A percentile compares a stretch with the other conserved stretches of the same genome.
Conservation (phyloP, 2,888 invertebrate species). For the Ochropleura leucogaster region DNA sequence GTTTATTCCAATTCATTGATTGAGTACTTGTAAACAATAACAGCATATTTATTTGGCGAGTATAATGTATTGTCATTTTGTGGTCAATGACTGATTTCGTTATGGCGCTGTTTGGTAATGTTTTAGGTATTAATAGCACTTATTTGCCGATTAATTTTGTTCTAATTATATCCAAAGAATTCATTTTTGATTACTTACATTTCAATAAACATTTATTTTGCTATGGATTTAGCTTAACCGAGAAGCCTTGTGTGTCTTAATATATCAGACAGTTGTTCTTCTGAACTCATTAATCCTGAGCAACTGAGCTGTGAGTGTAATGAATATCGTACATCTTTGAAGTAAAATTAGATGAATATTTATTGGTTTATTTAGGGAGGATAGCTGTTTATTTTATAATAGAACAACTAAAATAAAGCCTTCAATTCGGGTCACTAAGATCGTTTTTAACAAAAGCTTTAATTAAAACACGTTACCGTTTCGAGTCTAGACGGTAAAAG, state of each 20-base stretch:
- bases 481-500: constrained; percentile 34
- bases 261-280: too few species aligned
- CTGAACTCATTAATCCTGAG: neutral
- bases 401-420: neutral
- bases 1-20: constrained; percentile 53
- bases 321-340: constrained; percentile 7
- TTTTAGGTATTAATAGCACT: constrained; percentile 28
- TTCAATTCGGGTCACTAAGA: constrained; percentile 17
- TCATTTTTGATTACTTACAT: too few species aligned
- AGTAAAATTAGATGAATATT: neutral
- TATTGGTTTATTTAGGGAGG: neutral
- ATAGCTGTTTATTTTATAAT: neutral
- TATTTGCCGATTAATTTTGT: constrained; percentile 13
- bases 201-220: too few species aligned
- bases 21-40: constrained; percentile 48
- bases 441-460: constrained; percentile 28
- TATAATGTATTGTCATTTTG: constrained; percentile 54
- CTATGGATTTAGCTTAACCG: too few species aligned
- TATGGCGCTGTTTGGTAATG: constrained; percentile 14
- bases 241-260: too few species aligned
- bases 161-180: neutral
- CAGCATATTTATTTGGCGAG: constrained; percentile 45
- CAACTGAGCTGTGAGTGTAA: neutral
- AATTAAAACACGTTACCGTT: constrained; percentile 32
- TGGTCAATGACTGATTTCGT: constrained; percentile 37